Evolutionary conservation across 2,888 invertebrate species (phyloP), one percentile per base, ranked within the genome.

Genomic region (Erpobdella octoculata): DNA sequence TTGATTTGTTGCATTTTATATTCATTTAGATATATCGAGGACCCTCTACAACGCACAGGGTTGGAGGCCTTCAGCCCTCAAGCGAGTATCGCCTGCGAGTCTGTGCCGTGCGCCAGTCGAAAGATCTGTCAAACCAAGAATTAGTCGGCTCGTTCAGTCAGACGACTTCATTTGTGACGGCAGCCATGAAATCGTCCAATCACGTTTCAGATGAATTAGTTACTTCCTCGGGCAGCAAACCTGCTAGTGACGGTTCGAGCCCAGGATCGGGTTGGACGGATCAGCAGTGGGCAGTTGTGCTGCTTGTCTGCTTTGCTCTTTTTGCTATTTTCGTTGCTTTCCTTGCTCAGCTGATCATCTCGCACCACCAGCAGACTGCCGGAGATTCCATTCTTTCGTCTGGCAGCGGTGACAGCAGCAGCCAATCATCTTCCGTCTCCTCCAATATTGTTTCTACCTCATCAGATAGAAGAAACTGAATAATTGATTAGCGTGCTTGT

Each of bases 71-170:
- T 80, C 89, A 90, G 78, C 86, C 89, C 70, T 89, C 89, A 78
- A 87, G 87, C 71, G 89, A 90, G 81, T 92, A 92, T 75, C 85
- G 85, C 85, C 88, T 90, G 78, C 88, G 92, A 71, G 91, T 92
- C 75, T 89, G 89, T 84, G 89, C 89, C 35, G 88, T 92, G 78
- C 87, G 81, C 76, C 36, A 87, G 87, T 85, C 86, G 78, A 85
- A 85, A 35, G 75, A 76, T 2, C 28, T 35, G 6, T n/a, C 59
- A n/a, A 31, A 37, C 12, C 53, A 46, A 25, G 69, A 71, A 37
- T 65, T 74, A 12, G 25, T 46, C n/a, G 74, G 74, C 37, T 58
- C 73, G 2, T 78, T 86, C 90, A 77, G 83, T 87, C 73, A 87
- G 70, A 83, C 87, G 67, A 83, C 88, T 77, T 87, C 87, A 71